phyloP scores from a whole-genome alignment of 2,797 vertebrate species.

The Orientallactaga sibirica region DNA sequence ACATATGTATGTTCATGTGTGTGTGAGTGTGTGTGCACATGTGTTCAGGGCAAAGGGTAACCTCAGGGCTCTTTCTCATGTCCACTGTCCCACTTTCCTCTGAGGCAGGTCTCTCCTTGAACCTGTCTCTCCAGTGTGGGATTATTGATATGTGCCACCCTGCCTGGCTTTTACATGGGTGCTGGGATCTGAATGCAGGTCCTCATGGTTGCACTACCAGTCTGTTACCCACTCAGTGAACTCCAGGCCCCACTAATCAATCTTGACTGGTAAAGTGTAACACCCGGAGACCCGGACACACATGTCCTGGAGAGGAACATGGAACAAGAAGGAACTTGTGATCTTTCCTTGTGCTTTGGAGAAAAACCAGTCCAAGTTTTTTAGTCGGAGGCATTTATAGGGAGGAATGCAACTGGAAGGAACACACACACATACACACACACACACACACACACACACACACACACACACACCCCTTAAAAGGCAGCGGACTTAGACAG shows the following conservation, averaged over 20 bases:
- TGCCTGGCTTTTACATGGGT: too few species aligned
- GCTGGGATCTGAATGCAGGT: too few species aligned
- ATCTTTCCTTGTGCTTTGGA: slow-evolving; percentile 24
- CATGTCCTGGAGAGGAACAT: neutral
- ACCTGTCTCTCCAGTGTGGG: too few species aligned
- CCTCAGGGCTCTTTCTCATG: too few species aligned
- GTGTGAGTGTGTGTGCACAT: too few species aligned
- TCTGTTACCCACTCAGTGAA: too few species aligned
- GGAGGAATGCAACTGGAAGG: neutral
- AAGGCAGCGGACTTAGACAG: slow-evolving; percentile 43
- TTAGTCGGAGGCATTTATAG: neutral
- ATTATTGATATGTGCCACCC: too few species aligned
- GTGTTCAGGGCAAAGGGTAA: too few species aligned
- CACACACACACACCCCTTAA: neutral
- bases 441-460: neutral
- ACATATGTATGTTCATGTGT: too few species aligned
- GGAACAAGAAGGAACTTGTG: slow-evolving; percentile 5
- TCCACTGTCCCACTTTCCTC: too few species aligned
- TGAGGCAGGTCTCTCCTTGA: too few species aligned
- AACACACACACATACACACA: neutral
- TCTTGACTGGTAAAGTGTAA: slow-evolving; percentile 27
- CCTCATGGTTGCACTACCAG: too few species aligned
- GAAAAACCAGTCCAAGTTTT: slow-evolving; percentile 29
- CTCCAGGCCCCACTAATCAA: neutral
- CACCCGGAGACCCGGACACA: accelerated